Evolutionary conservation across 2,888 invertebrate species (phyloP).

Genomic region (Platycnemis pennipes): DNA sequence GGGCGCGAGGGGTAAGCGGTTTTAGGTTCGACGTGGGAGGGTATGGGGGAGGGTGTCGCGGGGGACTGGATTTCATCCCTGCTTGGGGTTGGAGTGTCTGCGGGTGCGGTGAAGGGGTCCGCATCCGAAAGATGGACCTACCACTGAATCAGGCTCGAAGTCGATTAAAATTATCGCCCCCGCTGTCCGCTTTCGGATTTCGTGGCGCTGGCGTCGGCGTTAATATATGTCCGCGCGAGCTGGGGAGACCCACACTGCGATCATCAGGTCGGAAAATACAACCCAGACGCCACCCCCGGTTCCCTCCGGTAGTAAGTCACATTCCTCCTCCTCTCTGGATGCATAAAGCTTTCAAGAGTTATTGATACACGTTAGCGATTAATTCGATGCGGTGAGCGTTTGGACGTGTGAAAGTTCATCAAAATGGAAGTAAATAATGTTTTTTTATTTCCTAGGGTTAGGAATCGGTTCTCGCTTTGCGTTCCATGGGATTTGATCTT

Average conservation of each 20-base stretch:
- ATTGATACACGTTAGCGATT: background rate
- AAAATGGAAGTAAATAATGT: background rate
- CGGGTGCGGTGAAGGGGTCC: background rate
- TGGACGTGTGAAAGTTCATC: background rate
- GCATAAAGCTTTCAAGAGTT: background rate
- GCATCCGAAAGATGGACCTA: constrained; percentile 35
- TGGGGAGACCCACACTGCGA: background rate
- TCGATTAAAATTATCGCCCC: constrained; percentile 34
- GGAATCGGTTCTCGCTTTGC: background rate
- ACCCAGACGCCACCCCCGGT: background rate
- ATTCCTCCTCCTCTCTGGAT: background rate
- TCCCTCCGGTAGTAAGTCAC: background rate
- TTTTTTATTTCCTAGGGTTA: background rate
- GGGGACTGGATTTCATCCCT: background rate
- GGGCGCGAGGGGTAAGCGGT: background rate
- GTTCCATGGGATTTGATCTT: no score
- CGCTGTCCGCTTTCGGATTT: constrained; percentile 2
- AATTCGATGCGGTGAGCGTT: background rate
- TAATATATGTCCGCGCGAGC: background rate
- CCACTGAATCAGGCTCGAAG: background rate
- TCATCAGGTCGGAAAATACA: constrained; percentile 37
- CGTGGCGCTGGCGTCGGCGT: background rate
- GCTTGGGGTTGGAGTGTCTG: background rate
- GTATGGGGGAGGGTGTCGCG: background rate
- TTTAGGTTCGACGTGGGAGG: no score